Conservation (phyloP, 2,888 invertebrate species). For the Hirtodrosophila confusa region DNA sequence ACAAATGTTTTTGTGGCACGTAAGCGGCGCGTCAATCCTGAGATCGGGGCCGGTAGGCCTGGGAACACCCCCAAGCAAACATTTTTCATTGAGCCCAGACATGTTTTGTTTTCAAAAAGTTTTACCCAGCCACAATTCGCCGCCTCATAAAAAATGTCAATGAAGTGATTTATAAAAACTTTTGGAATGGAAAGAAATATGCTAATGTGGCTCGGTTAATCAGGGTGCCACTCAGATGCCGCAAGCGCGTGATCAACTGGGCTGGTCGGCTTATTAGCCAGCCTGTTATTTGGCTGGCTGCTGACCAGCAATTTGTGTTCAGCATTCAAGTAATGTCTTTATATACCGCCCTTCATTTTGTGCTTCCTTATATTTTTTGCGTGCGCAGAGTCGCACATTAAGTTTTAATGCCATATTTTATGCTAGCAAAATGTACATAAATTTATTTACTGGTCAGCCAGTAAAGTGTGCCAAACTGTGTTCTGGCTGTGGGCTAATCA, state of each 20-base stretch:
- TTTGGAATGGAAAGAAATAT: slow-evolving; percentile 44
- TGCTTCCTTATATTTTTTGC: slow-evolving; percentile 25
- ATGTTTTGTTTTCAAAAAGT: slow-evolving; percentile 45
- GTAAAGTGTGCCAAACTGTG: slow-evolving; percentile 19
- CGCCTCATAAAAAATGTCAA: slow-evolving; percentile 75
- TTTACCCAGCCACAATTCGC: slow-evolving; percentile 39
- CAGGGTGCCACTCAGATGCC: slow-evolving; percentile 31
- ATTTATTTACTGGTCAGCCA: slow-evolving; percentile 59
- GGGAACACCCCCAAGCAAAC: slow-evolving; percentile 19
- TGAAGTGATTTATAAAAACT: slow-evolving; percentile 68
- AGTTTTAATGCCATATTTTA: slow-evolving; percentile 79
- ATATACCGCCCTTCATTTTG: slow-evolving; percentile 31
- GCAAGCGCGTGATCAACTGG: slow-evolving; percentile 44
- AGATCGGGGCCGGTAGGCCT: slow-evolving; percentile 19
- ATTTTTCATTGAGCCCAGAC: slow-evolving; percentile 41
- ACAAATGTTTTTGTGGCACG: slow-evolving; percentile 77
- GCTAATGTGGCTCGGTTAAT: slow-evolving; percentile 65
- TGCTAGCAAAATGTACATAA: slow-evolving; percentile 72
- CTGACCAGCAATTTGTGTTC: slow-evolving; percentile 45
- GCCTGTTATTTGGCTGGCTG: slow-evolving; percentile 61
- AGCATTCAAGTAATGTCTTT: slow-evolving; percentile 67
- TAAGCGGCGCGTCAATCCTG: slow-evolving; percentile 71
- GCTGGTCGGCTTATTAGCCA: slow-evolving; percentile 60
- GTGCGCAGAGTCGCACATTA: slow-evolving; percentile 69
- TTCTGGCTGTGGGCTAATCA: slow-evolving; percentile 62